Percentiles rank a stretch among this genome's conserved stretches.
These are phyloP conservation scores for Xylota segnis DNA, from an alignment of 2,888 invertebrate genomes.

Conservation along the genomic window DNA sequence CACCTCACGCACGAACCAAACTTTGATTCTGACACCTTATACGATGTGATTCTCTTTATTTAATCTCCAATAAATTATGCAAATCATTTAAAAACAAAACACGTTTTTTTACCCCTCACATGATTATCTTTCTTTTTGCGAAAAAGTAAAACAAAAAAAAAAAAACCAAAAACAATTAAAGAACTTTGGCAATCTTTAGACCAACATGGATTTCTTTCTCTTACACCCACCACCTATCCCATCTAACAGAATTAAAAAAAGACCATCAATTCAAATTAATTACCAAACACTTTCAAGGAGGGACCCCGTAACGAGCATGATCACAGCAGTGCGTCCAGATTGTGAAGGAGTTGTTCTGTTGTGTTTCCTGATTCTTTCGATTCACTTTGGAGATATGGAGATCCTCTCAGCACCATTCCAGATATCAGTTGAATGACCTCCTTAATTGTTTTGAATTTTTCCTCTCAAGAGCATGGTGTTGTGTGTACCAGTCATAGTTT, in stretches of 20 bases:
- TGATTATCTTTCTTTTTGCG: constrained; percentile 7
- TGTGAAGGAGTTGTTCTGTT: constrained; percentile 3
- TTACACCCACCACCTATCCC: neutral
- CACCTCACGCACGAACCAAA: neutral
- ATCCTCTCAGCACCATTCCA: constrained; percentile 28
- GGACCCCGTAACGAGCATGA: constrained; percentile 8
- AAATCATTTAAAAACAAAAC: constrained; percentile 4
- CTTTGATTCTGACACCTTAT: neutral
- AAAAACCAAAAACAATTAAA: constrained; percentile 1
- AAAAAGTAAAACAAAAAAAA: neutral
- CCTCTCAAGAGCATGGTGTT: constrained; percentile 30
- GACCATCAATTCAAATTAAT: constrained; percentile 21
- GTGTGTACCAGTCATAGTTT: constrained; percentile 51
- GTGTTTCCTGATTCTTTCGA: constrained; percentile 20
- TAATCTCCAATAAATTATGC: constrained; percentile 14
- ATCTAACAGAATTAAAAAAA: neutral
- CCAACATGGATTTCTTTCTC: neutral
- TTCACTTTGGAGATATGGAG: neutral
- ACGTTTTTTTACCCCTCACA: neutral
- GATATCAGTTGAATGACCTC: constrained; percentile 77
- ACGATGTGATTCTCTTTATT: neutral
- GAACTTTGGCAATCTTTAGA: neutral
- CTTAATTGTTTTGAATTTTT: constrained; percentile 74
- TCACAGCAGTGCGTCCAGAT: constrained; percentile 35
- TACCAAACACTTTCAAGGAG: constrained; percentile 23